Percentiles rank a stretch among this genome's conserved stretches.
Conservation (phyloP, 2,797 vertebrate genomes). For the Gadopsis marmoratus region DNA sequence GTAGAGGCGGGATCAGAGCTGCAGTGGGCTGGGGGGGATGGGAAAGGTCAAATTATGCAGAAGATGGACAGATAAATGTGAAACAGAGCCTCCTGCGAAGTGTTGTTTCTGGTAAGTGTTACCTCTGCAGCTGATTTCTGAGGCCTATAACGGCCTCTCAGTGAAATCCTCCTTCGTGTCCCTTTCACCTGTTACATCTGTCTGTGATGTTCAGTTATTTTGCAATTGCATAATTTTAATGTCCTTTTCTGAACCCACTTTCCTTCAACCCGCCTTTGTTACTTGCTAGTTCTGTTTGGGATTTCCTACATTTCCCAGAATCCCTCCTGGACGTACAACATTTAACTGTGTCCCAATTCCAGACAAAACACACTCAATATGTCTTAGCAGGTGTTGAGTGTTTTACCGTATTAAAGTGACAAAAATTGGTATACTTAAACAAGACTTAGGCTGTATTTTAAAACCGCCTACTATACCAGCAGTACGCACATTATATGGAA, state of each 20-base stretch:
- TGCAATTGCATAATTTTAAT: neutral
- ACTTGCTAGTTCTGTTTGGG: neutral
- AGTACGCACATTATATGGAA: too few relatives aligned
- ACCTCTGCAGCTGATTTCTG: neutral
- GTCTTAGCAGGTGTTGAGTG: neutral
- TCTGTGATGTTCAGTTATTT: neutral
- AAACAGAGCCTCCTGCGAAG: constrained; percentile 49
- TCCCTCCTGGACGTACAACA: neutral
- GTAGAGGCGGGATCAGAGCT: constrained; percentile 59
- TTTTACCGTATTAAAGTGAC: neutral
- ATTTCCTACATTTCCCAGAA: constrained; percentile 4
- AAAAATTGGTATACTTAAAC: neutral
- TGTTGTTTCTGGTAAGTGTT: neutral
- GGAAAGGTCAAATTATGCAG: constrained; percentile 61
- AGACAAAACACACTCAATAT: neutral
- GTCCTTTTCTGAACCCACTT: neutral
- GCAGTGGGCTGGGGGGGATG: constrained; percentile 29
- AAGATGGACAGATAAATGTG: constrained; percentile 59
- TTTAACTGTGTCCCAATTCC: neutral
- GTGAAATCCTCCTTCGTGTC: neutral
- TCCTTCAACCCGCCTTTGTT: neutral
- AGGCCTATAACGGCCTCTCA: neutral
- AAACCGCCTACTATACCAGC: too few relatives aligned
- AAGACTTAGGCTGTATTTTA: too few relatives aligned
- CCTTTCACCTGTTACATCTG: constrained; percentile 4